Evolutionary conservation across 2,113 vertebrate species (phyloP), one percentile per base, ranked within the genome.

Genomic region (Macaca fascicularis): DNA sequence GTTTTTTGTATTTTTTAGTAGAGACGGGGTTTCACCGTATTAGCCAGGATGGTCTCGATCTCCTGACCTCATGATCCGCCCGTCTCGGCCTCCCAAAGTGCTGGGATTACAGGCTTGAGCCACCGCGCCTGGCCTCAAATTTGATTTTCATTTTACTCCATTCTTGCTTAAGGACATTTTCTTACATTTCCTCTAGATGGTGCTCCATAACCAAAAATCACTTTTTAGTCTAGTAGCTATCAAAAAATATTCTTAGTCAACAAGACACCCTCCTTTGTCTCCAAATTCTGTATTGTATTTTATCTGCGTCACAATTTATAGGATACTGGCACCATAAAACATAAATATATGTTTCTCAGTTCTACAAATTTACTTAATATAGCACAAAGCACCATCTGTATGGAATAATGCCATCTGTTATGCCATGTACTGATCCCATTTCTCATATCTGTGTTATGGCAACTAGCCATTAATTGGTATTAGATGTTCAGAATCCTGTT

Each of bases 151-250:
- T 52, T 94, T 86, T 0, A 82, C 90, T 95, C 89, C 57, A 32
- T 38, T 90, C 64, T 76, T 97, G 94, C 91, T 95, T 82, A 48
- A 5, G 32, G 17, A 74, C 23, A 52, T 92, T 89, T 48, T 27
- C 4, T 74, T 0, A 0, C 48, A 50, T 30, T 88, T 86, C 98
- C 98, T 97, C 98, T 98, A 98, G 98, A 89, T 99, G 98, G 98
- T 97, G 98, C 98, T 96, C 97, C 45, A 40, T 5, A 55, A 95
- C 96, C 95, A 70, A 3, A 96, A 96, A 96, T 76, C 70, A 81
- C 86, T 97, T 96, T 96, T 69, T 89, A 88, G 0, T 30, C 2
- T 22, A 76, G 70, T 52, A 55, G 76, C 57, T 40, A 2, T 27
- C 75, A 90, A 92, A 89, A 94, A 94, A 0, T 17, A 40, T 43